Evolutionary conservation across 2,113 vertebrate genomes (phyloP).

Genomic region (Ophthalmolycus amberensis): DNA sequence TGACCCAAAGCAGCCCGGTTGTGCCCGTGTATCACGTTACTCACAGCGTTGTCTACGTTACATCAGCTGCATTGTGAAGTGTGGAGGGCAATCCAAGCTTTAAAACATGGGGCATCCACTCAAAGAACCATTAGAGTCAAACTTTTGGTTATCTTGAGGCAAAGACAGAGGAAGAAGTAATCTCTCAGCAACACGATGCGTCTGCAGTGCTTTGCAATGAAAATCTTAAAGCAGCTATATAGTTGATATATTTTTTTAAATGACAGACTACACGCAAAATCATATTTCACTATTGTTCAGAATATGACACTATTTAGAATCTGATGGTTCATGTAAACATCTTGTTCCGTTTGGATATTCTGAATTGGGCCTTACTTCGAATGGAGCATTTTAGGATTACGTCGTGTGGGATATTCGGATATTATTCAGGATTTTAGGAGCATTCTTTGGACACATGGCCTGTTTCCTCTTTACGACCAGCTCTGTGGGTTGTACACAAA

Average conservation of each 20-base stretch:
- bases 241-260: no score
- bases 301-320: no score
- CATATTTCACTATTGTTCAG: background rate
- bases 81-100: background rate
- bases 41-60: slow-evolving; percentile 16
- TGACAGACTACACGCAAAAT: no score
- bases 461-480: no score
- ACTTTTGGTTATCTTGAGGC: slow-evolving; percentile 14
- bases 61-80: slow-evolving; percentile 16
- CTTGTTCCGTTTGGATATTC: background rate
- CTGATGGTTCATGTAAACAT: background rate
- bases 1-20: slow-evolving; percentile 1
- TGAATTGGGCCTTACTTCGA: no score
- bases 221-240: no score
- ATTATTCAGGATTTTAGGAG: background rate
- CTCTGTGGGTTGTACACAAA: no score
- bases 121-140: slow-evolving; percentile 10
- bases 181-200: background rate
- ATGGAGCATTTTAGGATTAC: no score
- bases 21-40: background rate
- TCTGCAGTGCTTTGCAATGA: no score
- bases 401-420: background rate
- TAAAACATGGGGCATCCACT: background rate
- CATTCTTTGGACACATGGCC: no score
- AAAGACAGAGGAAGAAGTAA: background rate